A percentile compares a stretch with the other conserved stretches of the same genome.
Conservation (phyloP, 2,797 vertebrate species). For the Takifugu rubripes region DNA sequence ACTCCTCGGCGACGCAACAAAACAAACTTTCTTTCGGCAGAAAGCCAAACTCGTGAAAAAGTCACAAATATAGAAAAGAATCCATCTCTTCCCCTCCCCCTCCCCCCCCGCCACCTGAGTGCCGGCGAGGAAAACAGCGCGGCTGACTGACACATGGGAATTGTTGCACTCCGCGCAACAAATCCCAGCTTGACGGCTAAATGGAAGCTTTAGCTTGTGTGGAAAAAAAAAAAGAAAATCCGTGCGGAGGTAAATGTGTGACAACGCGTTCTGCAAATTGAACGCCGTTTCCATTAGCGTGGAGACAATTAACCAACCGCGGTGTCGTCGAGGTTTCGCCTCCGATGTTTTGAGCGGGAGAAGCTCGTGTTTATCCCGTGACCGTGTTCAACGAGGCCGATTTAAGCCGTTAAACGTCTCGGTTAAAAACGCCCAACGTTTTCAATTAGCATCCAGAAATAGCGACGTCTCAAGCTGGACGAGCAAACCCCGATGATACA, state of each 20-base stretch:
- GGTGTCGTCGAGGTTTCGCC: conserved; percentile 1
- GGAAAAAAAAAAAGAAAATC: not conserved
- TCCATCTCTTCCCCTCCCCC: too few relatives aligned
- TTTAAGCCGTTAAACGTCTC: conserved; percentile 5
- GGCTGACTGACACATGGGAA: conserved; percentile 35
- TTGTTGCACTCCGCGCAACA: conserved; percentile 37
- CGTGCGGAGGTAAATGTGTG: not conserved
- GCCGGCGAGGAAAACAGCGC: conserved; percentile 26
- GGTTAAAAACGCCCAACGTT: not conserved
- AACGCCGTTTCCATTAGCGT: conserved; percentile 1
- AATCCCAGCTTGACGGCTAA: conserved; percentile 21
- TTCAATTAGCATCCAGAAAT: too few relatives aligned
- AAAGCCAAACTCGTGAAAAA: too few relatives aligned
- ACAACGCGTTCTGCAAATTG: conserved; percentile 1
- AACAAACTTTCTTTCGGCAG: too few relatives aligned
- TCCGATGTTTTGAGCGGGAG: not conserved
- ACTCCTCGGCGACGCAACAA: too few relatives aligned
- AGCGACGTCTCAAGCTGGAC: too few relatives aligned
- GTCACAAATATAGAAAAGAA: too few relatives aligned
- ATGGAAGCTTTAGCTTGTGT: conserved; percentile 3
- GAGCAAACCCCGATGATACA: too few relatives aligned
- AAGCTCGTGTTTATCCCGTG: conserved; percentile 13
- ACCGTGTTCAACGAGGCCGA: conserved; percentile 7
- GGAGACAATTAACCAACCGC: not conserved
- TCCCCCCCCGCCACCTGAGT: too few relatives aligned